These are phyloP conservation scores for Nematolebias whitei DNA, from an alignment of 2,113 vertebrate genomes.

Conservation along the genomic window DNA sequence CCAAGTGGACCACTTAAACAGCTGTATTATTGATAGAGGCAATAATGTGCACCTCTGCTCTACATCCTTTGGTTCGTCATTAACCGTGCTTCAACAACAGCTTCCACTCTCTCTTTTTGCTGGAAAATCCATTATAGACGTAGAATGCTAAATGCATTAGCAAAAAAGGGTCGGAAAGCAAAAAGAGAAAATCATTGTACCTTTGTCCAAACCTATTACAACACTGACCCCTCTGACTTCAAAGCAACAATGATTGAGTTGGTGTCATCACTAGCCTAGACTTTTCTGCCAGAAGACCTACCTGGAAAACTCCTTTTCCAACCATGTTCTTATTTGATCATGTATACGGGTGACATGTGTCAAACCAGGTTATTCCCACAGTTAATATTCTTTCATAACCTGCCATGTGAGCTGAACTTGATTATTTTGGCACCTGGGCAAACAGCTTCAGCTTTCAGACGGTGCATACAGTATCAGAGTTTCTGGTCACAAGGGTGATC, in stretches of 20 bases:
- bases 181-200: constrained; percentile 70
- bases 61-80: constrained; percentile 69
- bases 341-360: constrained; percentile 72
- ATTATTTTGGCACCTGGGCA: constrained; percentile 82
- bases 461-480: constrained; percentile 71
- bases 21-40: constrained; percentile 77
- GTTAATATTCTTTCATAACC: constrained; percentile 82
- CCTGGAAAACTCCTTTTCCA: constrained; percentile 77
- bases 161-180: constrained; percentile 62
- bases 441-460: constrained; percentile 74
- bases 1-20: constrained; percentile 77
- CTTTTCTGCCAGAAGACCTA: constrained; percentile 75
- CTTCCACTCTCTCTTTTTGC: constrained; percentile 56
- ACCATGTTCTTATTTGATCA: constrained; percentile 75
- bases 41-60: constrained; percentile 72
- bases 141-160: constrained; percentile 77
- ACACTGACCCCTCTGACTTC: constrained; percentile 74
- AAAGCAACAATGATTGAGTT: constrained; percentile 77
- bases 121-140: constrained; percentile 75
- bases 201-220: constrained; percentile 75
- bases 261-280: constrained; percentile 72
- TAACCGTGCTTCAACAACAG: constrained; percentile 70
- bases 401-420: constrained; percentile 74
- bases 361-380: constrained; percentile 79
- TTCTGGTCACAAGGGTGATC: constrained; percentile 74